Percentiles rank a stretch among this genome's conserved stretches.
Conservation (phyloP, 2,888 invertebrate species). For the Spisula solida region DNA sequence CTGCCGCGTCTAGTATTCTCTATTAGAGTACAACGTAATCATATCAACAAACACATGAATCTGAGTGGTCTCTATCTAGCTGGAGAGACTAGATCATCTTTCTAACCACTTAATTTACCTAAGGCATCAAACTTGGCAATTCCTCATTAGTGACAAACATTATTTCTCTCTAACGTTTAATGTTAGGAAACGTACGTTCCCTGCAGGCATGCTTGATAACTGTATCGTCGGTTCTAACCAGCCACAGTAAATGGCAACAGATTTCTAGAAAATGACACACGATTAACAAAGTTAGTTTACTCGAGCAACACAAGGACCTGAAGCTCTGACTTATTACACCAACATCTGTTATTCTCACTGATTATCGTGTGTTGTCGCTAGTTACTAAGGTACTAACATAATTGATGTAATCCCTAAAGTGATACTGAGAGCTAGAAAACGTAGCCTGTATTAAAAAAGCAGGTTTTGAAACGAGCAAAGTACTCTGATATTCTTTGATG, state of each 20-base stretch:
- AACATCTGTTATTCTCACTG: conserved; percentile 23
- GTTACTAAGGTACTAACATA: neutral
- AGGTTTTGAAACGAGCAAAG: neutral
- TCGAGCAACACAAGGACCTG: conserved; percentile 2
- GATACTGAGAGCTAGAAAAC: neutral
- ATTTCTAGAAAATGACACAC: conserved; percentile 30
- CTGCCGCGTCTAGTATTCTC: too few relatives aligned
- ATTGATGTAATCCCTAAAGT: neutral
- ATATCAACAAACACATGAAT: too few relatives aligned
- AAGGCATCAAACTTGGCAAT: neutral
- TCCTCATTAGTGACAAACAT: conserved; percentile 1
- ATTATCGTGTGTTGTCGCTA: neutral
- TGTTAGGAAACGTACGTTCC: neutral
- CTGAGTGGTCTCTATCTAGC: too few relatives aligned
- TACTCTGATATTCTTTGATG: too few relatives aligned
- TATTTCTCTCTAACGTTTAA: conserved; percentile 15
- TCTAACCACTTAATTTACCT: conserved; percentile 2
- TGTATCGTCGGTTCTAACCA: neutral
- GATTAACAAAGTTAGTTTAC: conserved; percentile 14
- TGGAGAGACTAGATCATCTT: neutral
- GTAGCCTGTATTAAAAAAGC: neutral
- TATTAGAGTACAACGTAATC: too few relatives aligned
- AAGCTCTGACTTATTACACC: neutral
- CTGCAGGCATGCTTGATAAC: neutral
- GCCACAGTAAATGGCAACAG: conserved; percentile 26